Evolutionary conservation across 2,797 vertebrate genomes (phyloP).

Genomic region (Pantherophis vulpinus): DNA sequence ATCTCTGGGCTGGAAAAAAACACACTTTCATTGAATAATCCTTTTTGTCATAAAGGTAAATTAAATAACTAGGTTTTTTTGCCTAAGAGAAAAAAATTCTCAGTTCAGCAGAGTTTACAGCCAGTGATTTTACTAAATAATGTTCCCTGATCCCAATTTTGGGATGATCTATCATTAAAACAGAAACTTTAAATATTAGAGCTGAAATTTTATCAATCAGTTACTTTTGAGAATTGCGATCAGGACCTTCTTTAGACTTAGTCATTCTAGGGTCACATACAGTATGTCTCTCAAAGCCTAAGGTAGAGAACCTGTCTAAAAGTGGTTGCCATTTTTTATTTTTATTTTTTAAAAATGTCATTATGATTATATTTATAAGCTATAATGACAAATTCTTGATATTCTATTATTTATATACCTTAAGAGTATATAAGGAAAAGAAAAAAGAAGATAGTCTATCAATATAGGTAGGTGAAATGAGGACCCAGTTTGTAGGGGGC

Average conservation of each 20-base stretch:
- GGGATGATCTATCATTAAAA: neutral
- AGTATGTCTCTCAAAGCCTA: neutral
- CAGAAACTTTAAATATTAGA: neutral
- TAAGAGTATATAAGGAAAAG: neutral
- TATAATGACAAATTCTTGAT: neutral
- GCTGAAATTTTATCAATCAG: neutral
- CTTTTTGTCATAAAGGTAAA: neutral
- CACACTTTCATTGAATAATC: slow-evolving; percentile 1
- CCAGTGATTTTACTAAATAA: neutral
- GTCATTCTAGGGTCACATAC: neutral
- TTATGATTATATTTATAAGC: neutral
- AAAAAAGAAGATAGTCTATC: neutral
- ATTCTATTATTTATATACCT: neutral
- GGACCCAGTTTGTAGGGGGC: too few species aligned
- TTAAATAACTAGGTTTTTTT: neutral
- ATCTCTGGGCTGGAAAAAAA: slow-evolving; percentile 83
- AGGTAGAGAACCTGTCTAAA: neutral
- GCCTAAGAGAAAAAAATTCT: neutral
- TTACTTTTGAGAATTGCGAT: neutral
- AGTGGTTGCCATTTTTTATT: neutral
- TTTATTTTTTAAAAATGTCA: neutral
- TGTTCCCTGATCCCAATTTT: neutral
- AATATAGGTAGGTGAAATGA: neutral
- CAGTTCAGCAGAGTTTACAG: neutral
- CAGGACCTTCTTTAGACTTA: neutral